Percentiles rank a stretch among this genome's conserved stretches.
Conservation (phyloP, 2,113 vertebrate species). For the Pelvicachromis taeniatus region DNA sequence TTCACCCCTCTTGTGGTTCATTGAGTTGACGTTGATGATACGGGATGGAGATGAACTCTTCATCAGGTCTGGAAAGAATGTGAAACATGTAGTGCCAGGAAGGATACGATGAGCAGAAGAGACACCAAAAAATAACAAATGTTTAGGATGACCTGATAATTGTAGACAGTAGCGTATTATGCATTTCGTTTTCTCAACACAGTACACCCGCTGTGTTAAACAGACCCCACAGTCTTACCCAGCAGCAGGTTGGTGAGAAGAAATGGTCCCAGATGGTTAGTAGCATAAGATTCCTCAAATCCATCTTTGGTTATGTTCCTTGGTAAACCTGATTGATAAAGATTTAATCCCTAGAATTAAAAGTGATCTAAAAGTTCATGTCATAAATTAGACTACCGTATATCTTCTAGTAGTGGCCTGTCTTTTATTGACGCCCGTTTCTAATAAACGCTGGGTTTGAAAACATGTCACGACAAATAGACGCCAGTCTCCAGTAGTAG, state of each 20-base stretch:
- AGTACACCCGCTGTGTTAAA: background rate
- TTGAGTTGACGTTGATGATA: constrained; percentile 79
- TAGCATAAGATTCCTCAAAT: constrained; percentile 77
- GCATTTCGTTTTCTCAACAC: background rate
- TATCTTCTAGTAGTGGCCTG: too few species aligned
- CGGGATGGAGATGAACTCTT: constrained; percentile 74
- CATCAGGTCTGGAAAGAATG: constrained; percentile 69
- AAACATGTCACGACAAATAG: too few species aligned
- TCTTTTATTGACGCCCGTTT: too few species aligned
- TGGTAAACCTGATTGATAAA: constrained; percentile 70
- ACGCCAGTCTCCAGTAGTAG: too few species aligned
- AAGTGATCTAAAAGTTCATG: background rate
- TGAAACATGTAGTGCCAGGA: background rate
- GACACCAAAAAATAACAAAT: background rate
- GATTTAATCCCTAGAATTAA: background rate
- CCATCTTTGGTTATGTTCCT: constrained; percentile 73
- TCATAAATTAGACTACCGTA: background rate
- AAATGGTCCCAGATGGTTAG: constrained; percentile 85
- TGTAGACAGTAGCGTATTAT: background rate
- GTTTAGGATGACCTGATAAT: background rate
- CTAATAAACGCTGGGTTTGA: too few species aligned
- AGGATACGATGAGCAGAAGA: background rate
- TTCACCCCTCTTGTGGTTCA: constrained; percentile 64
- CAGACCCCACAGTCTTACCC: constrained; percentile 65
- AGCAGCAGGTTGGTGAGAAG: constrained; percentile 85